phyloP scores from a whole-genome alignment of 2,113 vertebrate species.

The Dipodomys spectabilis region DNA sequence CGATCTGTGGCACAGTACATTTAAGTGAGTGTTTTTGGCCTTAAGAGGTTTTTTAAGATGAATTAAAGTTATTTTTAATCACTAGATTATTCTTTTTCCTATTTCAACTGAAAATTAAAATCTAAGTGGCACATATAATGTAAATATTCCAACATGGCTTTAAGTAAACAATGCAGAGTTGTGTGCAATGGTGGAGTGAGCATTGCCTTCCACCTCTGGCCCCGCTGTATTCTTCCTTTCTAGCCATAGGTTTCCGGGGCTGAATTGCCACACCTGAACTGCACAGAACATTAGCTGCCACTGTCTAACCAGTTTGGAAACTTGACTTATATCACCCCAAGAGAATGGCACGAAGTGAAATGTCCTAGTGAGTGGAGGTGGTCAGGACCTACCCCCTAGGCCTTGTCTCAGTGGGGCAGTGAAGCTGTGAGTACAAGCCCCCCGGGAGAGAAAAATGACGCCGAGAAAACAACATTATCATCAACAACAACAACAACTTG shows the following conservation, averaged over 20 bases:
- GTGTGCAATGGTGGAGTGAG: neutral
- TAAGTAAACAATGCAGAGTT: neutral
- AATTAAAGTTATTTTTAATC: neutral
- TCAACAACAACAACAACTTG: no score
- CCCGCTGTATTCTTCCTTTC: rapidly evolving
- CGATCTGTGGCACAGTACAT: conserved; percentile 89
- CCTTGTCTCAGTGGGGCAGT: no score
- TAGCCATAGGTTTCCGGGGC: neutral
- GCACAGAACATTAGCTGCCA: neutral
- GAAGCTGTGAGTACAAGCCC: no score
- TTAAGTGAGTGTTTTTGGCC: conserved; percentile 85
- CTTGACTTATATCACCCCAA: neutral
- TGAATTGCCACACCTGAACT: neutral
- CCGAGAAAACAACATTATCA: no score
- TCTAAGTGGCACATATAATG: neutral
- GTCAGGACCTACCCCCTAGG: no score
- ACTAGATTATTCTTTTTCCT: neutral
- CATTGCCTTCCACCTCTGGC: neutral
- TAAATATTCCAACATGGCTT: neutral
- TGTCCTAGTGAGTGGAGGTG: no score
- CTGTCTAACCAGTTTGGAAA: neutral
- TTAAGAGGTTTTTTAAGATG: neutral
- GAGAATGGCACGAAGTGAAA: no score
- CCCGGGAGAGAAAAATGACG: no score
- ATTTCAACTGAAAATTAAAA: conserved; percentile 1